Conservation (phyloP, 2,113 vertebrate genomes). For the Rhizomys pruinosus region DNA sequence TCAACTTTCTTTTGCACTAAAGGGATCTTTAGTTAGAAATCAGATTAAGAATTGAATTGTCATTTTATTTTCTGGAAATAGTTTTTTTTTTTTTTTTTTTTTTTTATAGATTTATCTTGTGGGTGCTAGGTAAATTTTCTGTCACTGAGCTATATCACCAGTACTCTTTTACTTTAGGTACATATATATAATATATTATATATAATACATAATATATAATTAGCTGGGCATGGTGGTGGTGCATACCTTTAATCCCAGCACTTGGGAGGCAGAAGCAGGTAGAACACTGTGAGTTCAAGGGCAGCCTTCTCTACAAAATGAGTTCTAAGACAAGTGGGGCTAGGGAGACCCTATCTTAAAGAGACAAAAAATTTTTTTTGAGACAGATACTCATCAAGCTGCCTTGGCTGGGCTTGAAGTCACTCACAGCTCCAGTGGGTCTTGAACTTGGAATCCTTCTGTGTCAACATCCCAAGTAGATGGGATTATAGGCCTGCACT, state of each 20-base stretch:
- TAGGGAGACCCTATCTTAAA: too few relatives aligned
- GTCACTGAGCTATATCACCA: not conserved
- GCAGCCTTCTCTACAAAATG: too few relatives aligned
- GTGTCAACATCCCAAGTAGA: not conserved
- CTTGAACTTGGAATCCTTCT: not conserved
- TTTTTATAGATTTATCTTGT: not conserved
- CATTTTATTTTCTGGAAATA: slow-evolving; percentile 14
- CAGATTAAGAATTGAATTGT: not conserved
- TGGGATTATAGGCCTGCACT: not conserved
- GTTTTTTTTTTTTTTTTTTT: not conserved
- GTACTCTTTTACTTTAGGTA: not conserved
- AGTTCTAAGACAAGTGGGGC: too few relatives aligned
- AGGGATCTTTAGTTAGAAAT: not conserved
- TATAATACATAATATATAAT: too few relatives aligned
- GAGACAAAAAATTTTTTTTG: too few relatives aligned
- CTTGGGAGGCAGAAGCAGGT: too few relatives aligned
- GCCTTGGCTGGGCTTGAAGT: not conserved
- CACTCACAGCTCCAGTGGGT: not conserved
- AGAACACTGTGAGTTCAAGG: too few relatives aligned
- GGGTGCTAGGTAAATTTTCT: not conserved
- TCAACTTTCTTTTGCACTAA: slow-evolving; percentile 14
- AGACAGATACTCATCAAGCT: not conserved
- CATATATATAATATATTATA: too few relatives aligned
- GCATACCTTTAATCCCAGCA: too few relatives aligned
- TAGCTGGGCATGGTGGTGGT: too few relatives aligned